A percentile compares a stretch with the other conserved stretches of the same genome.
Evolutionary conservation across 1,140 invertebrate species (phyloP).

Genomic region (Thaumetopoea pityocampa): DNA sequence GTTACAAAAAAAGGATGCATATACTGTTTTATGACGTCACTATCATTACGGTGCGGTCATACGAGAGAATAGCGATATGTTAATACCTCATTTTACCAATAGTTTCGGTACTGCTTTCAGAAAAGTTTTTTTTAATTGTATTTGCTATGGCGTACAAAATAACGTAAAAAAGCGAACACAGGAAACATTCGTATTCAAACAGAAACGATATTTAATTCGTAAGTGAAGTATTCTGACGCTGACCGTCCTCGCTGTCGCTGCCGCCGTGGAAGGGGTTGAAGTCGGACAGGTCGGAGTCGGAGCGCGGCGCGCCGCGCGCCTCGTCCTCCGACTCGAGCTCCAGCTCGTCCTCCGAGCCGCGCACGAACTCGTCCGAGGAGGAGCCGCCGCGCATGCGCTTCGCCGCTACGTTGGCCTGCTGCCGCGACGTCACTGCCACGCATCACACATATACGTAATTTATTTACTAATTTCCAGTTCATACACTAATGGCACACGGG

Average conservation of each 20-base stretch:
- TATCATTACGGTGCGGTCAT: too few species aligned
- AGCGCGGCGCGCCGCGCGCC: slow-evolving; percentile 77
- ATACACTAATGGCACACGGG: not conserved
- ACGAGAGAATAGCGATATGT: too few species aligned
- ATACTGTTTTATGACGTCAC: too few species aligned
- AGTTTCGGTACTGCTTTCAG: too few species aligned
- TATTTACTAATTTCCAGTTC: not conserved
- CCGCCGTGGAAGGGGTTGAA: slow-evolving; percentile 93
- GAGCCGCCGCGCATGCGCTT: slow-evolving; percentile 82
- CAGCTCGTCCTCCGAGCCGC: slow-evolving; percentile 66
- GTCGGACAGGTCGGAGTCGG: slow-evolving; percentile 86
- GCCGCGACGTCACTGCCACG: slow-evolving; percentile 74
- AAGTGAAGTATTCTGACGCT: not conserved
- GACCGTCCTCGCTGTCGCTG: slow-evolving; percentile 85
- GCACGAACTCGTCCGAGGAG: slow-evolving; percentile 78
- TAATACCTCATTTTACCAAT: too few species aligned
- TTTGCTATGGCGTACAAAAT: too few species aligned
- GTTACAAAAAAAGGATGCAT: too few species aligned
- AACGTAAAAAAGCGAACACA: too few species aligned
- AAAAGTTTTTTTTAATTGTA: too few species aligned
- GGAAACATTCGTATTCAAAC: too few species aligned
- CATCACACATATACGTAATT: not conserved
- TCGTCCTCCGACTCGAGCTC: slow-evolving; percentile 77
- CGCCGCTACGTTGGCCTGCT: slow-evolving; percentile 81
- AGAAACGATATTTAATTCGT: too few species aligned